A percentile compares a stretch with the other conserved stretches of the same genome.
Conservation (phyloP, 1,140 invertebrate species). For the Solen grandis region DNA sequence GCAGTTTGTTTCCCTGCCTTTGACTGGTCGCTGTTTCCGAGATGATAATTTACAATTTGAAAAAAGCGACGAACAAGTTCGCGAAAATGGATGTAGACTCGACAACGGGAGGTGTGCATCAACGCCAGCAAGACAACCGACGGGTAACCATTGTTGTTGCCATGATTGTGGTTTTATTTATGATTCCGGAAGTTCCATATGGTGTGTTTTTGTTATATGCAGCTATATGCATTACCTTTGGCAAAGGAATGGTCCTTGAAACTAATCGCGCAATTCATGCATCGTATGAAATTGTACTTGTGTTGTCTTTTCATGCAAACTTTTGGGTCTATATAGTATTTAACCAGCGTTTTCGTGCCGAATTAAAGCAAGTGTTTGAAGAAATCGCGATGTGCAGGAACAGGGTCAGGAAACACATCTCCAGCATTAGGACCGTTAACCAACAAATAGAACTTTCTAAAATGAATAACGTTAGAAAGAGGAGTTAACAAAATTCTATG, state of each 20-base stretch:
- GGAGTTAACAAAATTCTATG: no score
- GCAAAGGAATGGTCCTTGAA: neutral
- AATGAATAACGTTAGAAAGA: no score
- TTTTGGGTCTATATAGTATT: constrained; percentile 30
- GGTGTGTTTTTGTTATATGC: constrained; percentile 8
- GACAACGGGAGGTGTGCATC: no score
- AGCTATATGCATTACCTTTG: neutral
- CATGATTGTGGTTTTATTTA: constrained; percentile 9
- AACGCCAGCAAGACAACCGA: neutral
- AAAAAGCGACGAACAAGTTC: no score
- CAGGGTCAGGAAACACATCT: no score
- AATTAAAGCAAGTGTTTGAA: no score
- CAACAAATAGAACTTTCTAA: no score
- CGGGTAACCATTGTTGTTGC: constrained; percentile 18
- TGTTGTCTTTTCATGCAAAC: no score
- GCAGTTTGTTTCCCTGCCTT: constrained; percentile 22
- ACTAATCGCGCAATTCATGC: constrained; percentile 8
- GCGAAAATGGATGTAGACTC: no score
- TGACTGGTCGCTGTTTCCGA: neutral
- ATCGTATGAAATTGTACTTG: neutral
- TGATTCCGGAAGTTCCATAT: constrained; percentile 45
- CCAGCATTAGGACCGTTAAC: no score
- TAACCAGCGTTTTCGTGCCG: constrained; percentile 23
- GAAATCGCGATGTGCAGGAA: no score
- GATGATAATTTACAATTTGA: no score